Percentiles rank a stretch among this genome's conserved stretches.
phyloP scores from a whole-genome alignment of 2,113 vertebrate species.

The Nannobrachium achirus region DNA sequence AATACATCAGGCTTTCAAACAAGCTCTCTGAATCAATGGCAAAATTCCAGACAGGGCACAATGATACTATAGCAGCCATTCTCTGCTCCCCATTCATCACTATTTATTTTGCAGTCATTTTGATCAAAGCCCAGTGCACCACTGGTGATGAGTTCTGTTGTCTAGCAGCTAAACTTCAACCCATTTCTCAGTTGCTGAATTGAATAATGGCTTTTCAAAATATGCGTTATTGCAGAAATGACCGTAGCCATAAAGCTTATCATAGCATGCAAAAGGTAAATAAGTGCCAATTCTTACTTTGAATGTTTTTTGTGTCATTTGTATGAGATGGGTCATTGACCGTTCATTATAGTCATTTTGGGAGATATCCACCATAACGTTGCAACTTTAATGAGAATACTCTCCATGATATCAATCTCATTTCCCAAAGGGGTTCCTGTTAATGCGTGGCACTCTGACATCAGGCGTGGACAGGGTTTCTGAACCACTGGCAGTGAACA shows the following conservation, averaged over 20 bases:
- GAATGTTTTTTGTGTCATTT: not conserved
- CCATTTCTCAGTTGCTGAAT: not conserved
- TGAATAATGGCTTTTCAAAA: not conserved
- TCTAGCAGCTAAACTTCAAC: not conserved
- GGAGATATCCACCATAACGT: not conserved
- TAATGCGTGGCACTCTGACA: conserved; percentile 26
- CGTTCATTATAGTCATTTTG: not conserved
- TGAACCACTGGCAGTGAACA: conserved; percentile 53
- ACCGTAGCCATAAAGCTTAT: not conserved
- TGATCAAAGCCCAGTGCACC: not conserved
- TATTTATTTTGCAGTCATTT: conserved; percentile 1
- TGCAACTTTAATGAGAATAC: conserved; percentile 19
- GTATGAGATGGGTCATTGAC: not conserved
- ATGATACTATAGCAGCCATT: not conserved
- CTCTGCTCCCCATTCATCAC: conserved; percentile 15
- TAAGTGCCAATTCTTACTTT: not conserved
- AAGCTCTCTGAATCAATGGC: conserved; percentile 3
- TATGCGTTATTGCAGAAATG: not conserved
- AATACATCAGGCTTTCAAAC: not conserved
- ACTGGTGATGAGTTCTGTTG: conserved; percentile 6
- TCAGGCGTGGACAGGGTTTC: conserved; percentile 24
- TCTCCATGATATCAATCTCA: conserved; percentile 14
- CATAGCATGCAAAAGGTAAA: not conserved
- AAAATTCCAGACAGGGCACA: not conserved
- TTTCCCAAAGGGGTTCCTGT: not conserved